phyloP scores from a whole-genome alignment of 2,888 invertebrate species.

The Adela reaumurella region DNA sequence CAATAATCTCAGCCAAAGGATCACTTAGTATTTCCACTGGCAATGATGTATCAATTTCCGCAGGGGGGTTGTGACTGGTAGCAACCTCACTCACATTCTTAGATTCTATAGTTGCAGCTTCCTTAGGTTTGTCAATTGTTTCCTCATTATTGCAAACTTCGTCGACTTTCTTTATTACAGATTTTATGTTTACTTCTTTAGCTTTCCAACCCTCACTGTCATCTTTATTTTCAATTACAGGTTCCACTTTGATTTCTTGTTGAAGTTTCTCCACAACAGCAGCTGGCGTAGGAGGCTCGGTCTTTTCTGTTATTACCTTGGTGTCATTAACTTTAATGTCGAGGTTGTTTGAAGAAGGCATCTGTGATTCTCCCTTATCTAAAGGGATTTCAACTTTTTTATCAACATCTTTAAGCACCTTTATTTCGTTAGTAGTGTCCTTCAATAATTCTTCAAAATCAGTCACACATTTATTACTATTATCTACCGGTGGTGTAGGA shows the following conservation, averaged over 20 bases:
- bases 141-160: conserved; percentile 56
- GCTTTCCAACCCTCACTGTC: conserved; percentile 76
- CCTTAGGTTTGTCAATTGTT: conserved; percentile 17
- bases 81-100: background rate
- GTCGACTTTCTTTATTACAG: conserved; percentile 76
- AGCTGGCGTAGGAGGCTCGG: background rate
- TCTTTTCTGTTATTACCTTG: background rate
- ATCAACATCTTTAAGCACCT: conserved; percentile 37
- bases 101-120: conserved; percentile 3
- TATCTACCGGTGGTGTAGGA: conserved; percentile 15
- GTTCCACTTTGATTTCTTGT: background rate
- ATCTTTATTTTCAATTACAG: conserved; percentile 54
- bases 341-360: background rate
- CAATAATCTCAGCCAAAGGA: conserved; percentile 9
- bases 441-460: conserved; percentile 50
- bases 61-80: conserved; percentile 4
- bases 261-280: background rate
- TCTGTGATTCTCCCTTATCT: conserved; percentile 8
- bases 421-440: conserved; percentile 49
- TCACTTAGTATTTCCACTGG: conserved; percentile 3
- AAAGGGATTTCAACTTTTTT: conserved; percentile 41
- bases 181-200: conserved; percentile 76
- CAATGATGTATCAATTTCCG: background rate
- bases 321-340: conserved; percentile 1
- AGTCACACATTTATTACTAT: conserved; percentile 35